A percentile compares a stretch with the other conserved stretches of the same genome.
Conservation (phyloP, 2,888 invertebrate species). For the Julus scanicus region DNA sequence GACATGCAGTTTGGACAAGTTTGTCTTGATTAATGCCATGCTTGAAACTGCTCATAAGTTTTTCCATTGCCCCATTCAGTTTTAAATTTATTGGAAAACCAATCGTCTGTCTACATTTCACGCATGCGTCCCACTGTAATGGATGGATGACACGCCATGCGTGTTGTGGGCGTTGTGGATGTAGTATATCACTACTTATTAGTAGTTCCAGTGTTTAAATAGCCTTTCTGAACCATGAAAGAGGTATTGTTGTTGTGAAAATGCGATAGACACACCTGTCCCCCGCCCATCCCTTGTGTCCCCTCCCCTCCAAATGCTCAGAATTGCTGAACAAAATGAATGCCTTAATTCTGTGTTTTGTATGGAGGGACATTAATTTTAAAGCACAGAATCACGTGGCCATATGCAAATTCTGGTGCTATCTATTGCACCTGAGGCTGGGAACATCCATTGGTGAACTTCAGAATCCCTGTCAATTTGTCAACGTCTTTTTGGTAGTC, state of each 20-base stretch:
- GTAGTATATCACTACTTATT: not conserved
- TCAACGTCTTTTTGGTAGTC: not conserved
- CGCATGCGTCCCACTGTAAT: not conserved
- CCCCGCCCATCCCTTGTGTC: not conserved
- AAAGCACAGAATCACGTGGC: not conserved
- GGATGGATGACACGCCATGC: not conserved
- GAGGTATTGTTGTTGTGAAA: not conserved
- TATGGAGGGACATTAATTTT: not conserved
- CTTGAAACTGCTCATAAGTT: not conserved
- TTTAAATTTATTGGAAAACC: not conserved
- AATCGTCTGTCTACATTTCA: not conserved
- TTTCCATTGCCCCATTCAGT: too few relatives aligned
- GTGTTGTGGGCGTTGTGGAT: not conserved
- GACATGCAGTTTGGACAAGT: too few relatives aligned
- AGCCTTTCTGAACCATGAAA: not conserved
- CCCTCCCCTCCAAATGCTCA: not conserved
- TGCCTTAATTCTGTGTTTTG: not conserved
- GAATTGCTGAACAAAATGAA: not conserved
- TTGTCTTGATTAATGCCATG: too few relatives aligned
- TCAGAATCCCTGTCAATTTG: not conserved
- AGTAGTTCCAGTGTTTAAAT: not conserved
- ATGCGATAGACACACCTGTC: not conserved
- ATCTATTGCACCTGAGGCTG: not conserved
- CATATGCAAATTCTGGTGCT: not conserved
- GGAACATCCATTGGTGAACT: not conserved